Evolutionary conservation across 2,888 invertebrate species (phyloP).

Genomic region (Parnassius glacialis): DNA sequence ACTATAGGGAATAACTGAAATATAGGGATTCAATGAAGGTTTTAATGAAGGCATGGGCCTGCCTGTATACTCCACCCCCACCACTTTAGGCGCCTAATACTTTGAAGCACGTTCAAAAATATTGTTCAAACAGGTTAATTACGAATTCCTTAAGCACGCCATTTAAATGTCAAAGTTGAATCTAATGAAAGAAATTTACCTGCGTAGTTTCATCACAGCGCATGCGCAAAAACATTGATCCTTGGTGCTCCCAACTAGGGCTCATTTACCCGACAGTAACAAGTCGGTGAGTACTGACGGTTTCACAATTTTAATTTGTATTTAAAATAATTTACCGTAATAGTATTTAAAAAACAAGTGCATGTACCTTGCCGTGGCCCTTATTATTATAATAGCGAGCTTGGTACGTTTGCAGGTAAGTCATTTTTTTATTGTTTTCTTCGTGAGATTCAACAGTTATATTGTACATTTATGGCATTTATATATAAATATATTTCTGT

Average conservation of each 20-base stretch:
- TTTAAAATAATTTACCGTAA: conserved; percentile 16
- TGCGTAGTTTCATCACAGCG: conserved; percentile 38
- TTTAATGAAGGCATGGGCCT: no score
- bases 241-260: conserved; percentile 29
- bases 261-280: conserved; percentile 60
- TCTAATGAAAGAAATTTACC: conserved; percentile 10
- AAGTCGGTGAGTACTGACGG: conserved; percentile 60
- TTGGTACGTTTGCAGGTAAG: conserved; percentile 75
- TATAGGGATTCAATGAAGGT: conserved; percentile 4
- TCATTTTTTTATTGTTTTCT: conserved; percentile 34
- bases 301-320: conserved; percentile 14
- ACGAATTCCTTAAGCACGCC: conserved; percentile 8
- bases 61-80: not conserved
- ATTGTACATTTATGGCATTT: not conserved
- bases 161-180: conserved; percentile 6
- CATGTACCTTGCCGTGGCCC: conserved; percentile 77
- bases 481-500: not conserved
- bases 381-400: conserved; percentile 74
- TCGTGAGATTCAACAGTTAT: conserved; percentile 17
- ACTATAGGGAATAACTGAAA: no score
- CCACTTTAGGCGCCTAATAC: not conserved
- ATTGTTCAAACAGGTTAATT: conserved; percentile 1
- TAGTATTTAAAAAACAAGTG: conserved; percentile 50
- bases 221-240: conserved; percentile 62
- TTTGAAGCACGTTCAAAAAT: not conserved